These are phyloP conservation scores for Phaethornis superciliosus DNA, from an alignment of 2,113 vertebrate species.

Conservation along the genomic window DNA sequence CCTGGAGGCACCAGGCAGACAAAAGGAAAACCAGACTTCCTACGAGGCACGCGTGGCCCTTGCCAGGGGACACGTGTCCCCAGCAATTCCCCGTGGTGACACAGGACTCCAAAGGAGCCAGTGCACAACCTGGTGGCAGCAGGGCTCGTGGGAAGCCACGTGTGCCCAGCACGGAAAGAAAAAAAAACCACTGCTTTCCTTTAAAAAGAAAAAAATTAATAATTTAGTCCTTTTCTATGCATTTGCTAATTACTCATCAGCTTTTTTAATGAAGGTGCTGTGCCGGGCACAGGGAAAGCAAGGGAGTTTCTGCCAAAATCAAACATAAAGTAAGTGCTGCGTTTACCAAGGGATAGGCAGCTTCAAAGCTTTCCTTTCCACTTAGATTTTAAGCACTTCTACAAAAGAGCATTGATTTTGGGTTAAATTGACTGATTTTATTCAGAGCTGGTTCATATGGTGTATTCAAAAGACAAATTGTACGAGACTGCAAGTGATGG, in stretches of 20 bases:
- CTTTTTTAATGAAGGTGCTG: slow-evolving; percentile 15
- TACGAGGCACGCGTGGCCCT: neutral
- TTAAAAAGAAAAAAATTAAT: neutral
- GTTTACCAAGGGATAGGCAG: slow-evolving; percentile 41
- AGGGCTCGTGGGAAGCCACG: neutral
- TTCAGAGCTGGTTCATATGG: slow-evolving; percentile 63
- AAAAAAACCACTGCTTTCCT: neutral
- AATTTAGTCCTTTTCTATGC: neutral
- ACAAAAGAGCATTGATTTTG: slow-evolving; percentile 74
- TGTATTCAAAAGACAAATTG: slow-evolving; percentile 67
- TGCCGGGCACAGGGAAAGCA: neutral
- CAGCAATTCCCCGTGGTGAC: fast-evolving
- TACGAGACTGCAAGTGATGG: slow-evolving; percentile 48
- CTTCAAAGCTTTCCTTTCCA: slow-evolving; percentile 72
- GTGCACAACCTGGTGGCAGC: fast-evolving
- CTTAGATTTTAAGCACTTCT: slow-evolving; percentile 72
- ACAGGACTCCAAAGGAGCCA: fast-evolving
- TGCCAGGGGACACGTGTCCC: neutral
- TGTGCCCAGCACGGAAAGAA: neutral
- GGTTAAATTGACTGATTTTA: slow-evolving; percentile 77
- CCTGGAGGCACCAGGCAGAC: slow-evolving; percentile 32
- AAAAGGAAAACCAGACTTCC: neutral
- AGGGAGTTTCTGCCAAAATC: neutral
- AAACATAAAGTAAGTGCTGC: slow-evolving; percentile 10
- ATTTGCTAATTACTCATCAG: slow-evolving; percentile 45